Conservation (phyloP, 1,140 invertebrate species). For the Hermetia illucens region DNA sequence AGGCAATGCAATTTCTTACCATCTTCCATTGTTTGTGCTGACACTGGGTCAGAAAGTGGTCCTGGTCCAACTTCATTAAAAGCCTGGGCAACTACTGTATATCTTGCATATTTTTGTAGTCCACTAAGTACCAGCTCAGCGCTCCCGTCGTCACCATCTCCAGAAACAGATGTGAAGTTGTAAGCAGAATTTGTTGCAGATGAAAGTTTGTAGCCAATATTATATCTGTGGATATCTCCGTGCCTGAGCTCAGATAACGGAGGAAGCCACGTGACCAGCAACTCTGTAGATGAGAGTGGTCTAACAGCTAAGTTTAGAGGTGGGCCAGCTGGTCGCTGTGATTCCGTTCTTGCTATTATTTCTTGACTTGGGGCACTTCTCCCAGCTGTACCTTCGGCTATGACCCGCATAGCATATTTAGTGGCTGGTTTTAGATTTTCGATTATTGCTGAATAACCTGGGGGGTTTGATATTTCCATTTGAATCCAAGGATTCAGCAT, state of each 20-base stretch:
- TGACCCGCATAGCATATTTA: conserved; percentile 54
- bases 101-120: conserved; percentile 62
- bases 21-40: conserved; percentile 67
- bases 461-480: conserved; percentile 45
- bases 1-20: conserved; percentile 40
- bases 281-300: conserved; percentile 57
- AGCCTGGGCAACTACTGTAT: conserved; percentile 67
- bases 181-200: conserved; percentile 32
- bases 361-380: conserved; percentile 55
- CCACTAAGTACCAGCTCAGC: conserved; percentile 47
- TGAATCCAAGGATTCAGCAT: conserved; percentile 46
- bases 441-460: conserved; percentile 44
- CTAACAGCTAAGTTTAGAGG: conserved; percentile 54
- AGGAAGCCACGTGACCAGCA: conserved; percentile 62
- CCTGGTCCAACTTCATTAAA: conserved; percentile 75
- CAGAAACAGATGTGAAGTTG: conserved; percentile 54
- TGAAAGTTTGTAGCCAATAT: conserved; percentile 36
- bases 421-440: conserved; percentile 65
- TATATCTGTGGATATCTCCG: conserved; percentile 58
- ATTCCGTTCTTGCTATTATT: conserved; percentile 52
- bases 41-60: conserved; percentile 56
- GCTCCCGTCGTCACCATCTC: conserved; percentile 49
- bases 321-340: conserved; percentile 61
- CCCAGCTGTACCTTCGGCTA: conserved; percentile 63
- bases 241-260: conserved; percentile 52